These are phyloP conservation scores for Agonopterix alstromeriana DNA, from an alignment of 2,888 invertebrate species.

Conservation along the genomic window DNA sequence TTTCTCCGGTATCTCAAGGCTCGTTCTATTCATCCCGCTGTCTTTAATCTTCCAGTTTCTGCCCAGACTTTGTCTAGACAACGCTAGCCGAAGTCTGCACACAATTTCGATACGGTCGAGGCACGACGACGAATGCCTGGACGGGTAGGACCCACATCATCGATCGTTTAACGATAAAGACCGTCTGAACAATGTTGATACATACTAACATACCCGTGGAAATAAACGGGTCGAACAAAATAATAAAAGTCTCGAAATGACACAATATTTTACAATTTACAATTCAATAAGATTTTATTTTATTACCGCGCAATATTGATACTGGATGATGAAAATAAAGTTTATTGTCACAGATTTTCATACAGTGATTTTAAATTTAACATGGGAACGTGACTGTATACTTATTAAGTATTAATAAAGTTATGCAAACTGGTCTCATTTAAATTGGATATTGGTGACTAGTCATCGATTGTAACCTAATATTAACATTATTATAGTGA, in stretches of 20 bases:
- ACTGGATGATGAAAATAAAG: conserved; percentile 2
- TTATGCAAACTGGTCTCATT: too few species aligned
- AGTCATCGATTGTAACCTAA: too few species aligned
- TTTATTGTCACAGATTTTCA: conserved; percentile 6
- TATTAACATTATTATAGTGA: too few species aligned
- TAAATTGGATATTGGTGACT: too few species aligned
- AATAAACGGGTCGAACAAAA: too few species aligned
- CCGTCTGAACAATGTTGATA: not conserved
- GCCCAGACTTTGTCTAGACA: conserved; percentile 62
- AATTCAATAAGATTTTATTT: conserved; percentile 1
- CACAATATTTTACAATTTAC: not conserved
- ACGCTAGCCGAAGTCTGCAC: conserved; percentile 29
- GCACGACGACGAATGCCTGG: conserved; percentile 21
- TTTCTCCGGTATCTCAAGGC: conserved; percentile 48
- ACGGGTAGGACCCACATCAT: conserved; percentile 17
- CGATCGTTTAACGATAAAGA: not conserved
- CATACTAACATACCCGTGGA: not conserved
- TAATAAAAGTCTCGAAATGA: not conserved
- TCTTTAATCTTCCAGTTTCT: conserved; percentile 64
- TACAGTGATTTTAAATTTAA: not conserved
- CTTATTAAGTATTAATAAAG: not conserved
- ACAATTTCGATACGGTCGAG: conserved; percentile 37
- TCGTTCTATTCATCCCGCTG: conserved; percentile 60
- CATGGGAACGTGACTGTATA: not conserved
- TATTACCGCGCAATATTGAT: not conserved